Percentiles rank a stretch among this genome's conserved stretches.
Conservation (phyloP, 1,140 invertebrate species). For the Trichonephila clavata region DNA sequence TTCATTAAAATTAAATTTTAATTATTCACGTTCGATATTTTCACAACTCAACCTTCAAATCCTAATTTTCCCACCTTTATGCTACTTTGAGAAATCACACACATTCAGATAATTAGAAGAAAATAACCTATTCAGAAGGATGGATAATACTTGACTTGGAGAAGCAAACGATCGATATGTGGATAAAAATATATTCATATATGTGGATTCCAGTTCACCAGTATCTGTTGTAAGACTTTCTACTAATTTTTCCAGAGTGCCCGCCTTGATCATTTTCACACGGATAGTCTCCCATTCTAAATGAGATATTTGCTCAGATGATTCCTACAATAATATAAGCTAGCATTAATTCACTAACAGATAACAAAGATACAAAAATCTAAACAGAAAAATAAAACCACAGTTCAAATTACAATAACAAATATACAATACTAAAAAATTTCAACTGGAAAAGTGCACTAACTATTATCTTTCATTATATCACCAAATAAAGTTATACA, state of each 20-base stretch:
- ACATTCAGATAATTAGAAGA: neutral
- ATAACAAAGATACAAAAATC: too few relatives aligned
- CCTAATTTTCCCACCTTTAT: too few relatives aligned
- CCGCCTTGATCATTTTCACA: constrained; percentile 96
- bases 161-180: constrained; percentile 95
- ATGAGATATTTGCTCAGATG: constrained; percentile 90
- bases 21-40: too few relatives aligned
- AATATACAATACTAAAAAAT: too few relatives aligned
- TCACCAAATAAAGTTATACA: too few relatives aligned
- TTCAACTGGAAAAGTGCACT: too few relatives aligned
- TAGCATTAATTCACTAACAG: neutral
- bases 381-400: too few relatives aligned
- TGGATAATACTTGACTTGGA: constrained; percentile 89
- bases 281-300: constrained; percentile 99
- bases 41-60: too few relatives aligned
- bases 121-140: constrained; percentile 88
- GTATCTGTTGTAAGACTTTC: constrained; percentile 95
- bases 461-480: too few relatives aligned
- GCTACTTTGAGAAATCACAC: neutral
- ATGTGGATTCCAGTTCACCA: constrained; percentile 97
- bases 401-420: too few relatives aligned
- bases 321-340: constrained; percentile 77
- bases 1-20: too few relatives aligned
- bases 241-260: constrained; percentile 95
- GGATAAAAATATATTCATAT: constrained; percentile 98